Evolutionary conservation across 2,797 vertebrate species (phyloP), one percentile per base, ranked within the genome.

Genomic region (Ispidina lecontei): DNA sequence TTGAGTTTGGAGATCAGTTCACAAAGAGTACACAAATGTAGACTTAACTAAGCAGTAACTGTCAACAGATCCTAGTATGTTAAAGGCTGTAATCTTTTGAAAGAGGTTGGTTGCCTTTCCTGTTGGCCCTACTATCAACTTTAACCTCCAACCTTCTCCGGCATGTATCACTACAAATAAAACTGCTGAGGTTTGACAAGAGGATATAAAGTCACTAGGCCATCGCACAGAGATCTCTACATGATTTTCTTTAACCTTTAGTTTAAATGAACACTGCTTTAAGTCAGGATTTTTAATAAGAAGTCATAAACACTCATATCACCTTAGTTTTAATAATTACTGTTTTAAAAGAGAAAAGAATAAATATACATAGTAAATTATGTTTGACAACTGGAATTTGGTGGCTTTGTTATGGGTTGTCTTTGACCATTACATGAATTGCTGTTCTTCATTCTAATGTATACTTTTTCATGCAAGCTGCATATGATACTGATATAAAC

Each of bases 361-460:
- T 96, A 98, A 97, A 97, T 98, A 99, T 97, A 99, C 98, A 98
- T 98, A 98, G 98, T 98, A 99, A 99, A 99, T 99, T 98, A 98
- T 99, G 98, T 99, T 99, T 99, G 99, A 99, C 99, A 99, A 98
- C 98, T 98, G 97, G 97, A 98, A 98, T 98, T 98, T 98, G 97
- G 98, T 98, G 98, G 97, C 98, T 99, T 98, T 98, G 97, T 98
- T 98, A 98, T 97, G 97, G 98, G 98, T 98, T 99, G 98, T 99
- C 98, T 99, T 98, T 98, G 98, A 98, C 98, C 98, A 98, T 99
- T 99, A 98, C 97, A 97, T 97, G 98, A 98, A 98, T 98, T 98
- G 98, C 98, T 98, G 98, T 97, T 98, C 97, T 97, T 97, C 92
- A 96, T 97, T 98, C 96, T 97, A 96, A 97, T 97, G 97, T 97